phyloP scores from a whole-genome alignment of 2,113 vertebrate species.

The Chionis minor region DNA sequence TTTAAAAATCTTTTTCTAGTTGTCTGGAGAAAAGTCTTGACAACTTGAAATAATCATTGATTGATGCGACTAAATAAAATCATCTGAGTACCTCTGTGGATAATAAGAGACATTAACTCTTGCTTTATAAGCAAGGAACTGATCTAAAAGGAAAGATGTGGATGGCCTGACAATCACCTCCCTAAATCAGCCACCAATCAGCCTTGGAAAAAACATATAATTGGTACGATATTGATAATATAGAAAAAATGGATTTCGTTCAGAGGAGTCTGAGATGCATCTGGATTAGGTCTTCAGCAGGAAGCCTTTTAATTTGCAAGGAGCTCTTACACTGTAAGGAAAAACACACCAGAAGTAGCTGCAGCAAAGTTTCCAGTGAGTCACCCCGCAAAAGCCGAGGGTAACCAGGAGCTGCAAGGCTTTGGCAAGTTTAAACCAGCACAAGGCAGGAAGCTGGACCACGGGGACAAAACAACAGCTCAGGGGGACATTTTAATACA shows the following conservation, averaged over 20 bases:
- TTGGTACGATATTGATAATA: not conserved
- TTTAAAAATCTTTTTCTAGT: not conserved
- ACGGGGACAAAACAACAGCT: not conserved
- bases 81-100: not conserved
- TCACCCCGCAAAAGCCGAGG: accelerated
- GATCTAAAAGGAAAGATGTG: not conserved
- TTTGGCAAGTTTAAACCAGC: not conserved
- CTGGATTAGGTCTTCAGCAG: not conserved
- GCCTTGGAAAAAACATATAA: not conserved
- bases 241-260: not conserved
- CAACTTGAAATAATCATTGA: slow-evolving; percentile 12
- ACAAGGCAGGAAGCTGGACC: not conserved
- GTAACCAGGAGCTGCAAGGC: not conserved
- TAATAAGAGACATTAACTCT: not conserved
- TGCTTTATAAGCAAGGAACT: not conserved
- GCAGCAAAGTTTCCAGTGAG: not conserved
- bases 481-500: not conserved
- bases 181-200: not conserved
- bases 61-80: slow-evolving; percentile 32
- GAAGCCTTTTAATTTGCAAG: slow-evolving; percentile 27
- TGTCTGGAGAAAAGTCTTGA: slow-evolving; percentile 1
- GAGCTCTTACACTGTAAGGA: not conserved
- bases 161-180: not conserved
- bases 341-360: not conserved
- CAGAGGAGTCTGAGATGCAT: not conserved